These are phyloP conservation scores for Poecilia wingei DNA, from an alignment of 2,797 vertebrate species.

Conservation along the genomic window DNA sequence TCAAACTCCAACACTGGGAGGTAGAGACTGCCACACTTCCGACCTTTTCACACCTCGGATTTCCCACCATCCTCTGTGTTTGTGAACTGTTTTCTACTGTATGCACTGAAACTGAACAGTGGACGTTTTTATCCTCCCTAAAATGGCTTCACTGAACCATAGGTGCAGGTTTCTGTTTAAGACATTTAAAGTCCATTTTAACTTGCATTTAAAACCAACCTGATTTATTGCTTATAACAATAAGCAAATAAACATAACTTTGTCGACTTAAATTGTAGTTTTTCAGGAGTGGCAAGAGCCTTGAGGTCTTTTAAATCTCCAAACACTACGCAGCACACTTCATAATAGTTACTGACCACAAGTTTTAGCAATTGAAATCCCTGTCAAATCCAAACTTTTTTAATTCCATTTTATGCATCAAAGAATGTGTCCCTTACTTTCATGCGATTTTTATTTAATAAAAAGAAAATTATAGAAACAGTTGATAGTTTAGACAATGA, in stretches of 20 bases:
- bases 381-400: background rate
- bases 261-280: background rate
- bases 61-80: background rate
- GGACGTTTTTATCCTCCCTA: slow-evolving; percentile 12
- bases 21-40: slow-evolving; percentile 41
- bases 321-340: background rate
- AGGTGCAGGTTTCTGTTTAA: background rate
- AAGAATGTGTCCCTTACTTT: background rate
- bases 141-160: background rate
- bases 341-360: background rate
- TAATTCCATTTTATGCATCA: background rate
- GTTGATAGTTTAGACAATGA: background rate
- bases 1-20: slow-evolving; percentile 49
- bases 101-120: slow-evolving; percentile 26
- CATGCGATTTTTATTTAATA: background rate
- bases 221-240: background rate
- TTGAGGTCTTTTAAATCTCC: background rate
- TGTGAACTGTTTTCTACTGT: slow-evolving; percentile 3
- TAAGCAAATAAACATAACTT: background rate
- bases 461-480: background rate
- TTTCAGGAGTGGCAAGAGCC: background rate
- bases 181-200: background rate
- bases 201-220: background rate
- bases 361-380: background rate
- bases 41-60: background rate